Percentiles rank a stretch among this genome's conserved stretches.
Evolutionary conservation across 2,888 invertebrate genomes (phyloP).

Genomic region (Dynastes grantii): DNA sequence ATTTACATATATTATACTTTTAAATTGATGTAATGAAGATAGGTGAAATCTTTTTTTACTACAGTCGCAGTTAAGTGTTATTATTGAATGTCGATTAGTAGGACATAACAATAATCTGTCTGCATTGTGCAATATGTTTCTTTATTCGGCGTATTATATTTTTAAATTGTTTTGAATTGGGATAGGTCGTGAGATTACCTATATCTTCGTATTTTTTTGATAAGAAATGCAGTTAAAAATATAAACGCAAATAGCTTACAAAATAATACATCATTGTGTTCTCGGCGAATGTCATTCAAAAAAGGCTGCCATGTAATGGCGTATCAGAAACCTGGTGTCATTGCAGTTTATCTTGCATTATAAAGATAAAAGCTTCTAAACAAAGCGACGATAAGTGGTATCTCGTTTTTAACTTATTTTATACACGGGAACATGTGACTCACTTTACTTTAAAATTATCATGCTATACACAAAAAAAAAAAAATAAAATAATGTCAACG

Average conservation of each 20-base stretch:
- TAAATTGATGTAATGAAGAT: too few species aligned
- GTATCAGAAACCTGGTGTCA: background rate
- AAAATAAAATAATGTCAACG: too few species aligned
- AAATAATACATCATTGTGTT: background rate
- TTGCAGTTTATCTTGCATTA: conserved; percentile 2
- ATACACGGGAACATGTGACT: background rate
- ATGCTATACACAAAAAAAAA: background rate
- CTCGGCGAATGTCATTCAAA: background rate
- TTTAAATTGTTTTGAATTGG: conserved; percentile 4
- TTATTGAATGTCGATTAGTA: too few species aligned
- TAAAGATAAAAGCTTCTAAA: conserved; percentile 4
- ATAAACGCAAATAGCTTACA: background rate
- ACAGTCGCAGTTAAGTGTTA: too few species aligned
- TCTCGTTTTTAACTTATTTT: background rate
- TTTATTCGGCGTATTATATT: background rate
- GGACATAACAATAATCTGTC: background rate
- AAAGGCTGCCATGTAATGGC: background rate
- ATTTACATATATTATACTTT: too few species aligned
- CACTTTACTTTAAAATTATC: background rate
- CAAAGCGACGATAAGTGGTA: background rate
- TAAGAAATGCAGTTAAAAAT: conserved; percentile 5
- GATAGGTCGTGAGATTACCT: conserved; percentile 10
- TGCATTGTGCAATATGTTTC: background rate
- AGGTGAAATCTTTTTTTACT: too few species aligned
- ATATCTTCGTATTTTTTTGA: background rate